Percentiles rank a stretch among this genome's conserved stretches.
Evolutionary conservation across 2,797 vertebrate species (phyloP).

Genomic region (Chrysocyon brachyurus): DNA sequence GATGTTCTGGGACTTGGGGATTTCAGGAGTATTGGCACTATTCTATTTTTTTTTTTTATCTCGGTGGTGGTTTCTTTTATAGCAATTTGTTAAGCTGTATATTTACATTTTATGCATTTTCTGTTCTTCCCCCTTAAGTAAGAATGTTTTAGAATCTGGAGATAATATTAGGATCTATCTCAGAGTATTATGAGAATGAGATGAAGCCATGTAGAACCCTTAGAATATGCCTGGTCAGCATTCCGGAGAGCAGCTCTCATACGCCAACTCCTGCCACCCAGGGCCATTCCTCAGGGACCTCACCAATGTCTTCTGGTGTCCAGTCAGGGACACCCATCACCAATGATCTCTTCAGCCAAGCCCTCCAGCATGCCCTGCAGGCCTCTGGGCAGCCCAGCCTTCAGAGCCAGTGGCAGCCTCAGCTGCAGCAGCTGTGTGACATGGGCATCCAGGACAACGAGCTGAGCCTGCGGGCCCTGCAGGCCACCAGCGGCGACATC

Average conservation of each 20-base stretch:
- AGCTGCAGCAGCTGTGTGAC: slow-evolving; percentile 98
- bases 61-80: slow-evolving; percentile 15
- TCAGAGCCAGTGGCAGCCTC: slow-evolving; percentile 97
- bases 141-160: not conserved
- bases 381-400: slow-evolving; percentile 95
- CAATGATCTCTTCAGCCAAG: slow-evolving; percentile 98
- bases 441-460: slow-evolving; percentile 99
- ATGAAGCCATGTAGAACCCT: not conserved
- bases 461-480: slow-evolving; percentile 96
- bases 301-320: slow-evolving; percentile 91
- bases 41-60: not conserved
- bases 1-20: not conserved
- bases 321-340: slow-evolving; percentile 96
- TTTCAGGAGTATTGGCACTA: slow-evolving; percentile 6
- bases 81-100: slow-evolving; percentile 36
- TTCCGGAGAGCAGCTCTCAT: slow-evolving; percentile 97
- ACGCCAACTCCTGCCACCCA: slow-evolving; percentile 95
- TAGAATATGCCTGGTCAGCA: slow-evolving; percentile 88
- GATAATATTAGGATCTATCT: not conserved
- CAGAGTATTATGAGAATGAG: slow-evolving; percentile 8
- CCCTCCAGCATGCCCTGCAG: slow-evolving; percentile 97
- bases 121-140: not conserved
- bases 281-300: slow-evolving; percentile 94
- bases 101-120: slow-evolving; percentile 25
- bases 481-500: slow-evolving; percentile 98